These are phyloP conservation scores for Clarias fuscus DNA, from an alignment of 2,797 vertebrate genomes.

Conservation along the genomic window DNA sequence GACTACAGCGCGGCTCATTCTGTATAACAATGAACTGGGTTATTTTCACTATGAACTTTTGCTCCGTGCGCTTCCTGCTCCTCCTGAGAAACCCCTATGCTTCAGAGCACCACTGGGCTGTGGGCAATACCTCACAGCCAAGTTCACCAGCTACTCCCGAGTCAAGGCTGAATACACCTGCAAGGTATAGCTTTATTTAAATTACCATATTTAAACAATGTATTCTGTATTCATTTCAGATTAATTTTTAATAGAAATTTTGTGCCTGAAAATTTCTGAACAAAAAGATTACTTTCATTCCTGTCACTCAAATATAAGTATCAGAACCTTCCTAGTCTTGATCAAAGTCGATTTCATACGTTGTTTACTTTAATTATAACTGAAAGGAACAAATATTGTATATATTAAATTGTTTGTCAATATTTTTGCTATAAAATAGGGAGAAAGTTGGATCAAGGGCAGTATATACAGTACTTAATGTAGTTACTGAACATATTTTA, in stretches of 20 bases:
- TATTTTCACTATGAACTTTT: slow-evolving; percentile 80
- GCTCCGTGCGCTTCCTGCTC: slow-evolving; percentile 72
- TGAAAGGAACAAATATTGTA: neutral
- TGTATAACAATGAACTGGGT: slow-evolving; percentile 79
- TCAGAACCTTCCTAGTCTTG: neutral
- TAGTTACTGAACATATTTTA: neutral
- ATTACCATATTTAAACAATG: neutral
- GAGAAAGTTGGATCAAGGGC: neutral
- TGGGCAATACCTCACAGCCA: slow-evolving; percentile 70
- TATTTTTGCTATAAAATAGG: neutral
- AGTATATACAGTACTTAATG: neutral
- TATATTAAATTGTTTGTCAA: neutral
- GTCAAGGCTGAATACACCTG: slow-evolving; percentile 78
- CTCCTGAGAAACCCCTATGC: slow-evolving; percentile 74
- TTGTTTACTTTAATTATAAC: neutral
- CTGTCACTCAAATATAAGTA: neutral
- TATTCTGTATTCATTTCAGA: neutral
- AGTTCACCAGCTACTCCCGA: slow-evolving; percentile 80
- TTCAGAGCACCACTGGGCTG: slow-evolving; percentile 79
- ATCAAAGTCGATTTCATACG: neutral
- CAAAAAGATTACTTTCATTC: neutral
- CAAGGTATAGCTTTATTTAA: slow-evolving; percentile 70
- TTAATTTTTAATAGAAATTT: neutral
- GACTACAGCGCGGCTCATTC: slow-evolving; percentile 66
- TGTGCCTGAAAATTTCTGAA: too few species aligned